Evolutionary conservation across 2,113 vertebrate genomes (phyloP).

Genomic region (Jaculus jaculus): DNA sequence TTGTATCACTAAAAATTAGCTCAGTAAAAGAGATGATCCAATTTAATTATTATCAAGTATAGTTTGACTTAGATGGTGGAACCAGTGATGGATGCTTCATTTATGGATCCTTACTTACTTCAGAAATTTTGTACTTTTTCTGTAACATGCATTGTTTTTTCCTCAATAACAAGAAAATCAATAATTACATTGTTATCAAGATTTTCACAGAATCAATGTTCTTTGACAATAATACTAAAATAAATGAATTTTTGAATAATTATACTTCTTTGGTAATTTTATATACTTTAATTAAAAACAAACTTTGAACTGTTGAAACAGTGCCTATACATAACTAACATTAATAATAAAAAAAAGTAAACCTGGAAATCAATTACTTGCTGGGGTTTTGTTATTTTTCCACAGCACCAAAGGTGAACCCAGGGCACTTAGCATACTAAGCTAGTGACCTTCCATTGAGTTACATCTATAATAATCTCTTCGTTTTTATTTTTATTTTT

Average conservation of each 20-base stretch:
- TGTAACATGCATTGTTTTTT: neutral
- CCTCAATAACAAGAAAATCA: neutral
- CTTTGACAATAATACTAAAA: neutral
- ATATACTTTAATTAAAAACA: slow-evolving; percentile 14
- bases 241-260: neutral
- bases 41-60: neutral
- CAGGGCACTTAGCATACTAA: too few species aligned
- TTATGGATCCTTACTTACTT: neutral
- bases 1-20: too few species aligned
- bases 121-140: neutral
- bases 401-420: too few species aligned
- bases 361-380: too few species aligned
- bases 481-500: too few species aligned
- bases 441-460: too few species aligned
- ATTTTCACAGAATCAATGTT: slow-evolving; percentile 19
- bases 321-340: neutral
- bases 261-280: neutral
- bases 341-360: neutral
- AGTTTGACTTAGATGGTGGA: neutral
- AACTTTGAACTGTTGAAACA: neutral
- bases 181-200: neutral
- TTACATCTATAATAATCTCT: too few species aligned
- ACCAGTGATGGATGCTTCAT: neutral
- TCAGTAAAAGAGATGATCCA: neutral
- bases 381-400: too few species aligned